These are phyloP conservation scores for Chymomyza caudatula DNA, from an alignment of 2,888 invertebrate species.

Conservation along the genomic window DNA sequence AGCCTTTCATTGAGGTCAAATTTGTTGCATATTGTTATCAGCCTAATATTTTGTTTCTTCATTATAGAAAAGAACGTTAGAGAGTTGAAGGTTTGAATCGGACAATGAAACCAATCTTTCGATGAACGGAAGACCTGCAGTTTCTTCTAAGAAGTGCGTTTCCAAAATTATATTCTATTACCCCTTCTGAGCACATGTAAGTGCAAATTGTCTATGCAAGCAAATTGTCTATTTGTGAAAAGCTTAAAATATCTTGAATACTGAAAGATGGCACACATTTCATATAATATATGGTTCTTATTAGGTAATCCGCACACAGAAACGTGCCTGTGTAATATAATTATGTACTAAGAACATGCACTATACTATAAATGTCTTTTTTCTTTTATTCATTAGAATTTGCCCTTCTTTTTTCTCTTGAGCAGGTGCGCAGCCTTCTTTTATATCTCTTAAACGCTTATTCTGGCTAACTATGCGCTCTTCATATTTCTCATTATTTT, in stretches of 20 bases:
- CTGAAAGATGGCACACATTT: background rate
- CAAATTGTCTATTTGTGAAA: too few species aligned
- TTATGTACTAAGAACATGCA: background rate
- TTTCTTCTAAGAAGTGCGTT: too few species aligned
- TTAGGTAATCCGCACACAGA: background rate
- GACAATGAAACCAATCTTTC: too few species aligned
- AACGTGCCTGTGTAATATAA: background rate
- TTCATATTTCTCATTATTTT: background rate
- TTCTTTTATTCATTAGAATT: background rate
- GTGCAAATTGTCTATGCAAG: too few species aligned
- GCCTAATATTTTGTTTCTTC: too few species aligned
- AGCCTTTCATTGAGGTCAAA: too few species aligned
- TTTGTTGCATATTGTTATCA: too few species aligned
- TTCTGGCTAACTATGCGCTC: background rate
- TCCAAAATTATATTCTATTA: too few species aligned
- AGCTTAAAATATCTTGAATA: background rate
- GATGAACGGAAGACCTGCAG: too few species aligned
- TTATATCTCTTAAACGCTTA: background rate
- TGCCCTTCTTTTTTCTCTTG: background rate
- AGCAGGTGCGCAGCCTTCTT: background rate
- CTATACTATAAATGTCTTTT: background rate
- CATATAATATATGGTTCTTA: background rate
- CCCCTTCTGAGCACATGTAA: too few species aligned
- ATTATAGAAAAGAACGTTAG: too few species aligned
- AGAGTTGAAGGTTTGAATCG: too few species aligned